Base-by-base conservation (phyloP, 2,113 vertebrate genomes). In the Dipodomys ordii region DNA sequence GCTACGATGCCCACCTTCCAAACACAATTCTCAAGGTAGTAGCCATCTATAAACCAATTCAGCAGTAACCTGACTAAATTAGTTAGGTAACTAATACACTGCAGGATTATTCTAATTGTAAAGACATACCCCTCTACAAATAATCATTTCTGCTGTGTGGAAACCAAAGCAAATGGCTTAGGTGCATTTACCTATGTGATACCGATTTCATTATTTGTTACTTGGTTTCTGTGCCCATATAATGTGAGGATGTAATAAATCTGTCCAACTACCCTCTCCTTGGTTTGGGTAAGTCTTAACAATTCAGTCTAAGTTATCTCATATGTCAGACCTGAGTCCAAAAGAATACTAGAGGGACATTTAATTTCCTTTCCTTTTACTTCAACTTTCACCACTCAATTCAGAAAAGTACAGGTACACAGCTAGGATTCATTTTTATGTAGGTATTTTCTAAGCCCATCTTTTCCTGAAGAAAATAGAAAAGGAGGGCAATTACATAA, bases 361-460 rank as follows among this genome's bases (percentile, higher is more conserved):
- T 81, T 83, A 73, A 73, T 96, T 95, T 87, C 73, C 91, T 96
- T 93, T 91, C 73, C 35, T 96, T 81, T 84, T 90, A 84, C 73
- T 95, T 96, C 88, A 95, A 65, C 64, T 57, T 81, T 64, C 23
- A 60, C 71, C 83, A 73, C 35, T 92, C 92, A 95, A 28, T 92
- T 96, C 79, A 80, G 78, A 93, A 94, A 83, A 87, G 73, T 94
- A 81, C 64, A 32, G 91, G 69, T 71, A 89, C 39, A 93, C 0
- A 78, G 74, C 69, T 82, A 92, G 88, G 87, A 88, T 88, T 65
- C 83, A 94, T 77, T 94, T 87, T 94, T 88, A 87, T 3, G 4
- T 53, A 80, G 62, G 69, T 25, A 84, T 92, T 86, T 67, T 91
- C 72, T 95, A 83, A 94, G 71, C 28, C 57, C 91, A 57, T 69